phyloP scores from a whole-genome alignment of 2,888 invertebrate genomes.

The Hoplodrina ambigua region DNA sequence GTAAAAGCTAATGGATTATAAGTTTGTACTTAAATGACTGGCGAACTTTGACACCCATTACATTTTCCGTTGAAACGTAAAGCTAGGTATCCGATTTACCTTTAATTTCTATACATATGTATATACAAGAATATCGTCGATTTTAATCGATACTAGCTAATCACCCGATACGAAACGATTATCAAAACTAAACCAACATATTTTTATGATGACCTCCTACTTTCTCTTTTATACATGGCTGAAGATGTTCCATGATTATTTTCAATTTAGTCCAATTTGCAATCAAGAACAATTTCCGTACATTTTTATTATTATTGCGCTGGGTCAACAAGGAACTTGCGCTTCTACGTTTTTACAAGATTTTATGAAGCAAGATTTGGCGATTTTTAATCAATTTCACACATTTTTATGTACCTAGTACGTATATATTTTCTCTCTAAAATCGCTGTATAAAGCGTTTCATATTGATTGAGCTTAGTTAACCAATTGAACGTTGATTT shows the following conservation, averaged over 20 bases:
- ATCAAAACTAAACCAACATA: slow-evolving; percentile 31
- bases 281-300: slow-evolving; percentile 48
- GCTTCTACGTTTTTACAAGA: slow-evolving; percentile 12
- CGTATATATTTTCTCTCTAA: neutral
- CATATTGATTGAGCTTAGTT: neutral
- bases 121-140: too few relatives aligned
- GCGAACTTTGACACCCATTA: slow-evolving; percentile 35
- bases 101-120: too few relatives aligned
- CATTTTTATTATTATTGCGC: slow-evolving; percentile 41
- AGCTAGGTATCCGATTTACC: too few relatives aligned
- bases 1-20: neutral
- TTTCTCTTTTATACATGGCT: slow-evolving; percentile 45
- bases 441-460: neutral
- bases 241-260: slow-evolving; percentile 46
- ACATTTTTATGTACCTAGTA: neutral
- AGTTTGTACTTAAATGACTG: slow-evolving; percentile 24
- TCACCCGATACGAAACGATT: slow-evolving; percentile 22
- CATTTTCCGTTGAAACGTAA: neutral
- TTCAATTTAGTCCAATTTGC: slow-evolving; percentile 47
- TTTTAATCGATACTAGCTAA: slow-evolving; percentile 11
- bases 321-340: slow-evolving; percentile 34
- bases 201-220: slow-evolving; percentile 17
- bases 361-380: slow-evolving; percentile 17
- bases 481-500: too few relatives aligned
- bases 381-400: slow-evolving; percentile 23